Base-by-base conservation (phyloP, 2,888 invertebrate species). In the Tipula lateralis region DNA sequence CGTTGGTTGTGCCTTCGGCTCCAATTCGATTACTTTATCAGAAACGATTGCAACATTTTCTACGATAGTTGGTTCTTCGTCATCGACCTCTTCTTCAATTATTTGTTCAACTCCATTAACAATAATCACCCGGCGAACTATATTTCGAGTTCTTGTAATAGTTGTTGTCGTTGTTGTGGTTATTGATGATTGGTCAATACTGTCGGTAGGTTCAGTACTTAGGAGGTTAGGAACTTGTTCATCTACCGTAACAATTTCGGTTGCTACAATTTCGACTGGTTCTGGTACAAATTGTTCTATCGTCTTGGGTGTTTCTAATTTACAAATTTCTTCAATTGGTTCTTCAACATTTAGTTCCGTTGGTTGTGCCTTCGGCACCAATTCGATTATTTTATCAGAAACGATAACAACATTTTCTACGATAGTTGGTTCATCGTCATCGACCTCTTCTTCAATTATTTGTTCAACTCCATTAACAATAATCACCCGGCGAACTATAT, bases 391-490 rank as follows among this genome's bases (percentile, higher is more conserved):
- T n/a, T n/a, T n/a, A n/a, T n/a, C n/a, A n/a, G n/a, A n/a, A n/a
- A n/a, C n/a, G n/a, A n/a, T n/a, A n/a, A n/a, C n/a, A n/a, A n/a
- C n/a, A n/a, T n/a, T n/a, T n/a, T 80, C 29, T 6, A 80, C 80
- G 9, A 80, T 13, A 19, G 13, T 29, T 12, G 80, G 24, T 80
- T 29, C 82, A 9, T 19, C 30, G 6, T 82, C 96, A 88, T 96
- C 96, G 80, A 96, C 91, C 0, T 96, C 90, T 90, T 96, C 96
- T 89, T 96, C 96, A 6, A 94, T 94, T 0, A 95, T 92, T 85
- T 94, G 94, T 90, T 96, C 96, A 89, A 95, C 95, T 0, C 96
- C 96, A 88, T 96, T 94, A 85, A 96, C 93, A 4, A 96, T 93
- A 0, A 94, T 94, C 1, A 95, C 92, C 86, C 94, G 93, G 84